These are phyloP conservation scores for Cantharis rufa DNA, from an alignment of 2,888 invertebrate genomes.

Conservation along the genomic window DNA sequence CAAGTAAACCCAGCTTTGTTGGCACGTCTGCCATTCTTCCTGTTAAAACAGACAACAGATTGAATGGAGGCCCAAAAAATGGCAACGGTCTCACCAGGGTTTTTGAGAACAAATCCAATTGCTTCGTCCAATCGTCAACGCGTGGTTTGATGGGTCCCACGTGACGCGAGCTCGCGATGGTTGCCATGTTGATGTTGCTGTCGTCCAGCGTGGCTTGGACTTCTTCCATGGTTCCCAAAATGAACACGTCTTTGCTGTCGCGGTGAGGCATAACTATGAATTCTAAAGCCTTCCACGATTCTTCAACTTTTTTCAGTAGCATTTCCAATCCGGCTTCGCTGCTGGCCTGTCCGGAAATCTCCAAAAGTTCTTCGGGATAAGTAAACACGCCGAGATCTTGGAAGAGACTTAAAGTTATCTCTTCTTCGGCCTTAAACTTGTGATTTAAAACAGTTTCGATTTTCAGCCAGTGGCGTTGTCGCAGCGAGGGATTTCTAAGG, in stretches of 20 bases:
- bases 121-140: constrained; percentile 81
- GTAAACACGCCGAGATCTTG: constrained; percentile 77
- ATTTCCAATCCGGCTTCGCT: constrained; percentile 83
- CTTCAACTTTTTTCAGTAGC: constrained; percentile 82
- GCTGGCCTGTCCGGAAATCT: constrained; percentile 85
- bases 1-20: constrained; percentile 91
- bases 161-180: constrained; percentile 84
- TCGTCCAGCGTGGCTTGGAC: constrained; percentile 82
- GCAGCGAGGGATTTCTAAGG: constrained; percentile 78
- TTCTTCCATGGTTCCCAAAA: constrained; percentile 84
- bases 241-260: constrained; percentile 80
- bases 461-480: constrained; percentile 80
- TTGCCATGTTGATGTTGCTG: constrained; percentile 82
- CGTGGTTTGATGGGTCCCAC: constrained; percentile 81
- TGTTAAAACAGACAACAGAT: constrained; percentile 48
- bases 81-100: constrained; percentile 67
- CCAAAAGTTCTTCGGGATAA: constrained; percentile 74
- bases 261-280: constrained; percentile 78
- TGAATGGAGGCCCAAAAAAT: background rate
- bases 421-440: constrained; percentile 73
- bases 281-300: constrained; percentile 80
- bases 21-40: constrained; percentile 90
- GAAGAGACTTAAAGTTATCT: constrained; percentile 68
- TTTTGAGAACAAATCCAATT: constrained; percentile 76
- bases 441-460: constrained; percentile 75